A percentile compares a stretch with the other conserved stretches of the same genome.
phyloP scores from a whole-genome alignment of 2,113 vertebrate species.

The Aspiorhynchus laticeps region DNA sequence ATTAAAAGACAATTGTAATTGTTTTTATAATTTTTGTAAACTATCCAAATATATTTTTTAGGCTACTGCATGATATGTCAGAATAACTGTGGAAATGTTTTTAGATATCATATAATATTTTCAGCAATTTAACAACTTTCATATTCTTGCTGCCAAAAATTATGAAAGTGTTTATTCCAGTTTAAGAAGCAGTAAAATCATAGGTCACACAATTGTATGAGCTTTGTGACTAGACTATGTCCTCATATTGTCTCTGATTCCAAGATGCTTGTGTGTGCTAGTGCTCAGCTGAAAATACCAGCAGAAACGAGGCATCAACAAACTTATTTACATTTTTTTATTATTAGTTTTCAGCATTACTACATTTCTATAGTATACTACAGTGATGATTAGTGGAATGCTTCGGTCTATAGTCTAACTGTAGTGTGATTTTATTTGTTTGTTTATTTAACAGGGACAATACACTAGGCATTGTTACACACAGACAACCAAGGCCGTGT shows the following conservation, averaged over 20 bases:
- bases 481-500: too few relatives aligned
- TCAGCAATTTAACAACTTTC: neutral
- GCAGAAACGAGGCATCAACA: neutral
- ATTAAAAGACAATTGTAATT: neutral
- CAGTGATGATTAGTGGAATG: neutral
- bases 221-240: neutral
- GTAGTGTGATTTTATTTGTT: neutral
- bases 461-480: too few relatives aligned
- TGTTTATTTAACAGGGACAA: too few relatives aligned
- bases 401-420: neutral
- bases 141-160: neutral
- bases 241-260: neutral
- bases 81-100: neutral
- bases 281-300: neutral
- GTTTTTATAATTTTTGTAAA: neutral
- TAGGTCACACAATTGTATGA: neutral
- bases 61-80: neutral
- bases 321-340: neutral
- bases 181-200: neutral
- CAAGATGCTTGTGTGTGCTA: constrained; percentile 15
- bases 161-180: neutral
- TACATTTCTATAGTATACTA: neutral
- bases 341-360: neutral
- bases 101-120: neutral
- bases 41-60: neutral